Evolutionary conservation across 2,113 vertebrate genomes (phyloP), one percentile per base, ranked within the genome.

Genomic region (Pungitius pungitius): DNA sequence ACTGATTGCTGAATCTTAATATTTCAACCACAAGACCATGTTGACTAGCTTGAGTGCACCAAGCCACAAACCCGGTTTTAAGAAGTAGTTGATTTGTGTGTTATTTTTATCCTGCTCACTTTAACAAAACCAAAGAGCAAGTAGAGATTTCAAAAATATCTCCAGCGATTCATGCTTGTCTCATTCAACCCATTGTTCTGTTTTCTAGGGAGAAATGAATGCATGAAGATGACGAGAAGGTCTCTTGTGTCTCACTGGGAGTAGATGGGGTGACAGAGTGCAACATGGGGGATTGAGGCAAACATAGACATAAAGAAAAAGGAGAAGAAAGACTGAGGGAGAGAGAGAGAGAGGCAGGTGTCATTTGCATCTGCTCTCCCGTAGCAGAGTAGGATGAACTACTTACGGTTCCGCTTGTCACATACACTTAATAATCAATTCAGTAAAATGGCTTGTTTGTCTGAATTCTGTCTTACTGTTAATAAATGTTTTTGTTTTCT

Each of bases 41-140:
- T 33, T 40, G 66, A 81, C 59, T 22, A 67, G 52, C 43, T 56
- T 13, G 49, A 77, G 33, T 20, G 20, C 45, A 81, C 52, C 67
- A 68, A 68, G 65, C 60, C 69, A 64, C 69, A 74, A 55, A 58
- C 73, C 67, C 17, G 37, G 56, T 70, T 73, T 73, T 69, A 39
- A 49, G 17, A 60, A 24, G 65, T 9, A 1, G 17, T 9, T n/a
- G 30, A 52, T 73, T 4, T 55, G 40, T 69, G 71, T 66, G 3
- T 74, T 65, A 58, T 24, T 40, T 71, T 75, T 57, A 8, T 49
- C 40, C 9, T 51, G 51, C 20, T 13, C 40, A 0, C n/a, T 45
- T 57, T 57, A 77, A 69, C 51, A 26, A 65, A 62, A 52, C 42
- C 64, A 12, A 24, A 47, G 70, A 54, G 64, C 62, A 68, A 55